Conservation (phyloP, 2,888 invertebrate genomes). For the Cerceris rybyensis region DNA sequence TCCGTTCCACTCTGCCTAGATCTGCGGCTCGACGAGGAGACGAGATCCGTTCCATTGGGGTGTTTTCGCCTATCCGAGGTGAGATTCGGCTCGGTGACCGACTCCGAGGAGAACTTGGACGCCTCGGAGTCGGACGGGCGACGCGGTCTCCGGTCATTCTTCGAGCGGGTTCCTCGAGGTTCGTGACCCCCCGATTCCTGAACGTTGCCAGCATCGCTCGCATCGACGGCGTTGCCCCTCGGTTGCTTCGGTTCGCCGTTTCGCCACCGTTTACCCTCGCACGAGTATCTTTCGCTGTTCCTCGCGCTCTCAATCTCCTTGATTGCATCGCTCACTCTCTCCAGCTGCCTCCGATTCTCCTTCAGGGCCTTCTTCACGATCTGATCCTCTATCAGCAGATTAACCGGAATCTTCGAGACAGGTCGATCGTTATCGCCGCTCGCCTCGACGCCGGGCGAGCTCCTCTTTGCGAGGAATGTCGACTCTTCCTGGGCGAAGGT, state of each 20-base stretch:
- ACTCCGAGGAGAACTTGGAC: constrained; percentile 72
- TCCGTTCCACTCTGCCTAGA: constrained; percentile 80
- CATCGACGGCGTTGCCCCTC: constrained; percentile 73
- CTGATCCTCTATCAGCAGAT: constrained; percentile 78
- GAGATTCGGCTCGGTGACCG: constrained; percentile 62
- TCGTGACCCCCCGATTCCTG: constrained; percentile 63
- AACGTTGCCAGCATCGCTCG: constrained; percentile 65
- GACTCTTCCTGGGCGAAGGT: constrained; percentile 61
- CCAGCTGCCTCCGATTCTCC: constrained; percentile 78
- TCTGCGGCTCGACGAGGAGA: constrained; percentile 73
- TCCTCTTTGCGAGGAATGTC: constrained; percentile 10
- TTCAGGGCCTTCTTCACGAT: constrained; percentile 80
- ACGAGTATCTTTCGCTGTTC: constrained; percentile 73
- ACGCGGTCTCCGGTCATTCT: too few relatives aligned
- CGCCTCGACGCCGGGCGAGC: constrained; percentile 23
- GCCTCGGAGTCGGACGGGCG: constrained; percentile 70
- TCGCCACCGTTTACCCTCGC: constrained; percentile 64
- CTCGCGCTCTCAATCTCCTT: constrained; percentile 79
- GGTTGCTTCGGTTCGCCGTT: constrained; percentile 65
- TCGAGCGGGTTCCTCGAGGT: constrained; percentile 65
- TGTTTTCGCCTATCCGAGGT: constrained; percentile 58
- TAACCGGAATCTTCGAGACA: constrained; percentile 77
- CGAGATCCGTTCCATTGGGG: constrained; percentile 66
- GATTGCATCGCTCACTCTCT: constrained; percentile 79
- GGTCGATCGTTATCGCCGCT: constrained; percentile 31